Conservation (phyloP, 2,113 vertebrate genomes). For the Poecilia latipinna region DNA sequence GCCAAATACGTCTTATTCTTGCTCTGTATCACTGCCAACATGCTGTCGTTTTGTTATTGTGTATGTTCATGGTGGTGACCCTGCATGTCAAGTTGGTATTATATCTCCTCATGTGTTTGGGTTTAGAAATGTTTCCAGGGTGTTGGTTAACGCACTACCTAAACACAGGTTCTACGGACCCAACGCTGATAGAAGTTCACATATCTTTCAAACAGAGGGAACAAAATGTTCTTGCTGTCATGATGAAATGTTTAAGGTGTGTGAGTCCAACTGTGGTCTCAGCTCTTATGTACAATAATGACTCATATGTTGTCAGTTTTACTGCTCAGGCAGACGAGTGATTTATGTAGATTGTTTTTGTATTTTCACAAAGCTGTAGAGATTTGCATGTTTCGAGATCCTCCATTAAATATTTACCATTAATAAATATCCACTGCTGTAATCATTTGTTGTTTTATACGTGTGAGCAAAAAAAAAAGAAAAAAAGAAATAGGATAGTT, state of each 20-base stretch:
- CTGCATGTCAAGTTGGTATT: conserved; percentile 56
- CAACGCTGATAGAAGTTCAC: conserved; percentile 50
- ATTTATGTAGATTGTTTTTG: background rate
- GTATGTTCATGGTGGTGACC: conserved; percentile 46
- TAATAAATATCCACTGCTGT: too few species aligned
- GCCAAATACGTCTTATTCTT: conserved; percentile 36
- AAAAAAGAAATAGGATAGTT: too few species aligned
- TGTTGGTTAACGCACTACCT: conserved; percentile 35
- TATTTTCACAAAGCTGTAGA: too few species aligned
- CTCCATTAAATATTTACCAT: too few species aligned
- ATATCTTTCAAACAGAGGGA: conserved; percentile 32
- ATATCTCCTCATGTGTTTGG: conserved; percentile 64
- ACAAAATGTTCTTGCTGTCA: conserved; percentile 50
- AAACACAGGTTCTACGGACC: conserved; percentile 56
- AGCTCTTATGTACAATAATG: conserved; percentile 4
- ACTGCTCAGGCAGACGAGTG: background rate
- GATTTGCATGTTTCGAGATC: too few species aligned
- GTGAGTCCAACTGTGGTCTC: background rate
- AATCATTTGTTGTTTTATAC: too few species aligned
- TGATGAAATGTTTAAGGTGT: conserved; percentile 14
- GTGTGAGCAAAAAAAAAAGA: too few species aligned
- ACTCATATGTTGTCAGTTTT: conserved; percentile 5
- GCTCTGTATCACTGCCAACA: conserved; percentile 38
- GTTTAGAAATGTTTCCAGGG: conserved; percentile 51
- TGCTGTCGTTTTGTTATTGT: conserved; percentile 61